phyloP scores from a whole-genome alignment of 1,140 invertebrate genomes.

The Drosophila ananassae region DNA sequence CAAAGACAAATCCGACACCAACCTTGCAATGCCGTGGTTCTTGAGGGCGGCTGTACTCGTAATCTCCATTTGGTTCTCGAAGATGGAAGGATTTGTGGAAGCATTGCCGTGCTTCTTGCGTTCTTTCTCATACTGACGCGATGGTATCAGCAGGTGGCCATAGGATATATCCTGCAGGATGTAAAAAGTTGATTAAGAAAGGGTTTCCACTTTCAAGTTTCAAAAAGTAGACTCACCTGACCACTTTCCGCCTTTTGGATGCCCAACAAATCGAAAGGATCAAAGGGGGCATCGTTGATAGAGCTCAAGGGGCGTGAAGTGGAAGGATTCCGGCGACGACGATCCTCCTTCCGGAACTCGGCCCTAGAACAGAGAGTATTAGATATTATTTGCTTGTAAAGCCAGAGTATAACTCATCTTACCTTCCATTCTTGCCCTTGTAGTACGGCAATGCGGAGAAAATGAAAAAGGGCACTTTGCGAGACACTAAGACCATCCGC shows the following conservation, averaged over 20 bases:
- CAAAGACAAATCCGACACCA: constrained; percentile 42
- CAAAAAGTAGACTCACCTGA: constrained; percentile 84
- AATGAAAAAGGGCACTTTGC: constrained; percentile 90
- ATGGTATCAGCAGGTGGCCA: constrained; percentile 92
- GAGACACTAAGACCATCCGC: constrained; percentile 89
- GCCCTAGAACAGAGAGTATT: constrained; percentile 84
- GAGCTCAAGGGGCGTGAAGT: constrained; percentile 92
- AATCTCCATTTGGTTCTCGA: constrained; percentile 82
- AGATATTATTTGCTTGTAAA: background rate
- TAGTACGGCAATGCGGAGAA: constrained; percentile 93
- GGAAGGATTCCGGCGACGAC: constrained; percentile 91
- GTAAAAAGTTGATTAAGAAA: constrained; percentile 60
- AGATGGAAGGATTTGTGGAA: constrained; percentile 61
- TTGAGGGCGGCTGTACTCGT: constrained; percentile 77
- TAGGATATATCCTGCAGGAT: constrained; percentile 90
- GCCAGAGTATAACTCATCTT: constrained; percentile 68
- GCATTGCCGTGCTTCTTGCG: constrained; percentile 72
- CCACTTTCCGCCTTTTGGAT: constrained; percentile 93
- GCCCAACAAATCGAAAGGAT: constrained; percentile 93
- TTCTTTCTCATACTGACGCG: constrained; percentile 86
- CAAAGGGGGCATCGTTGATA: constrained; percentile 91
- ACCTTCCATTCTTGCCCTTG: constrained; percentile 88
- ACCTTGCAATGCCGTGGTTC: constrained; percentile 84
- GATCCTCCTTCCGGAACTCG: constrained; percentile 90
- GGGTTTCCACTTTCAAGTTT: background rate